phyloP scores from a whole-genome alignment of 2,113 vertebrate genomes.

The Ivindomyrus marchei region DNA sequence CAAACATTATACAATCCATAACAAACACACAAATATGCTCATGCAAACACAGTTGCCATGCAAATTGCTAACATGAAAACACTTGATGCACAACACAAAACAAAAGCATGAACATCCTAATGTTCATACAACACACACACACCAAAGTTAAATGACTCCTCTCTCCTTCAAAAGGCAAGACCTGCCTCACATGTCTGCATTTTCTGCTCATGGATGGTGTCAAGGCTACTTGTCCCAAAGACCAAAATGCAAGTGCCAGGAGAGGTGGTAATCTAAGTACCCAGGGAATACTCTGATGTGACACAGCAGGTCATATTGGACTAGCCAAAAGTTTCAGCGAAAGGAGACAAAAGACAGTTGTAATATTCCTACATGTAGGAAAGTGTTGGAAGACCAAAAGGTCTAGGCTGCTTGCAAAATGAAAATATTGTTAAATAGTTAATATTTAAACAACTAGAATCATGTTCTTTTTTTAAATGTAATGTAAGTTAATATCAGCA shows the following conservation, averaged over 20 bases:
- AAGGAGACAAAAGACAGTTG: neutral
- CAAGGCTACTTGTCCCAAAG: slow-evolving; percentile 22
- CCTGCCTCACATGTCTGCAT: neutral
- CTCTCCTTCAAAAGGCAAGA: neutral
- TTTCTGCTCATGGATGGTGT: neutral
- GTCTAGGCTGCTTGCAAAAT: neutral
- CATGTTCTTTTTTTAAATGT: neutral
- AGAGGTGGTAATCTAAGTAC: slow-evolving; percentile 23
- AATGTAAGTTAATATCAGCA: neutral
- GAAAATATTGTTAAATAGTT: neutral
- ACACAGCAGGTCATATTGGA: slow-evolving; percentile 26
- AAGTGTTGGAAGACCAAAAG: neutral
- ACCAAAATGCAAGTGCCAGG: slow-evolving; percentile 24
- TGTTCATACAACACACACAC: neutral
- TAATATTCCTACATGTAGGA: neutral
- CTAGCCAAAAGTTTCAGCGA: neutral
- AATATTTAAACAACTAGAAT: neutral
- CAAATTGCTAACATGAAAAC: neutral
- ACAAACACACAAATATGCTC: neutral
- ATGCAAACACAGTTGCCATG: neutral
- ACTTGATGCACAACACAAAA: neutral
- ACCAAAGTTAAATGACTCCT: neutral
- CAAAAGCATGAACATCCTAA: neutral
- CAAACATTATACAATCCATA: neutral
- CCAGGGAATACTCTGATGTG: slow-evolving; percentile 34